Evolutionary conservation across 2,888 invertebrate species (phyloP), one percentile per base, ranked within the genome.

Genomic region (Coenonympha glycerion): DNA sequence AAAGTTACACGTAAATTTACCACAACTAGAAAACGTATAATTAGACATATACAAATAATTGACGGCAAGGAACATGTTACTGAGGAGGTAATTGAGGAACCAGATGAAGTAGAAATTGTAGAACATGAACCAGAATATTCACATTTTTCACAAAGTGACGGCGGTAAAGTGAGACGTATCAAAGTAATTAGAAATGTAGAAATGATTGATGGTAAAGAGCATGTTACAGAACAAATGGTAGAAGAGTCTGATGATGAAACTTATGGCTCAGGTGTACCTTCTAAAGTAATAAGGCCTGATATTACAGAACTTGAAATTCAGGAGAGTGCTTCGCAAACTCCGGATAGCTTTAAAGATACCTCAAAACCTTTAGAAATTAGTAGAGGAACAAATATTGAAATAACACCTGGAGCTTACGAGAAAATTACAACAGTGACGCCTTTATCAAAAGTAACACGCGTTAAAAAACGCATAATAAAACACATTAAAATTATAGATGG

Each of bases 51-150:
- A 5, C 90, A 91, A 5, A 90, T 93, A 1, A 89, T 94, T 49
- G 91, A 94, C 69, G 95, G 95, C 0, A 92, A 94, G 76, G 95
- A 95, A 79, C 92, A 92, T 53, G 90, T 94, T 0, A 92, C 92
- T 9, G 95, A 95, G 75, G 95, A 95, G 80, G 79, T 95, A 0
- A 88, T 95, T 37, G 95, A 95, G 66, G 95, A 95, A 73, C 95
- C 95, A 0, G 95, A 93, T 65, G 91, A 92, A 71, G 83, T 93
- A 3, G 92, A 93, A 78, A 86, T 92, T 8, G 89, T 89, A 22
- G 92, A 92, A 68, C 91, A 94, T 13, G 46, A 46, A 33, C 50
- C 50, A 9, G 18, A 45, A 33, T 19, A 26, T 26, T 45, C 39
- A 8, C 39, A 50, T 5, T 19, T 26, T 26, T 16, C 58, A 11